Evolutionary conservation across 2,113 vertebrate genomes (phyloP).

Genomic region (Elephantulus edwardii): DNA sequence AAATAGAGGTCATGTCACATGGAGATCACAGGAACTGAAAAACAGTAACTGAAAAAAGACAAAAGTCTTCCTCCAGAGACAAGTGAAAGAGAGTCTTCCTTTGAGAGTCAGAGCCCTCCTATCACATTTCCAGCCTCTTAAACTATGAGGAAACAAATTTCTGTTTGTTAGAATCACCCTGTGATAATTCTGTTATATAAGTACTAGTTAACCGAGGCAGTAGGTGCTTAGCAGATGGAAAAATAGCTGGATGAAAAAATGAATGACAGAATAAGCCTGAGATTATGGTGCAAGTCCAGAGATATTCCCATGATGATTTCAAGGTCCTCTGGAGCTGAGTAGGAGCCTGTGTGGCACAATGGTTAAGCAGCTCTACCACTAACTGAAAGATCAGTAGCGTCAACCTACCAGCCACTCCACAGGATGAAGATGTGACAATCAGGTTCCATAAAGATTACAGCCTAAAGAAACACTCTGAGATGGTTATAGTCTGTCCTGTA

Average conservation of each 20-base stretch:
- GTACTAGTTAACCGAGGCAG: background rate
- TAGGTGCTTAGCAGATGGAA: background rate
- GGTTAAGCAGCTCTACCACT: too few relatives aligned
- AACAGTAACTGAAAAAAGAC: background rate
- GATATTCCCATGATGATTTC: background rate
- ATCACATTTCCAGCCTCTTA: background rate
- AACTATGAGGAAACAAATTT: background rate
- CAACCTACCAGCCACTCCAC: too few relatives aligned
- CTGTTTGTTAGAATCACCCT: background rate
- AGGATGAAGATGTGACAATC: too few relatives aligned
- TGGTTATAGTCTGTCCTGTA: background rate
- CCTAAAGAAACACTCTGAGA: background rate
- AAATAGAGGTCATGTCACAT: background rate
- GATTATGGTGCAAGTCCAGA: background rate
- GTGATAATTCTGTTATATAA: background rate
- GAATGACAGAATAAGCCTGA: background rate
- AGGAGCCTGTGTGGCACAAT: too few relatives aligned
- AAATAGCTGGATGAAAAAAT: background rate
- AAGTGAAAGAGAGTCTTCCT: background rate
- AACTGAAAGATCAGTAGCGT: background rate
- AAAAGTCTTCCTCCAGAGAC: background rate
- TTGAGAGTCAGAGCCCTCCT: background rate
- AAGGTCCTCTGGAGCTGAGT: background rate
- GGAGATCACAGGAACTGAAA: background rate
- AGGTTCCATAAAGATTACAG: too few relatives aligned